A percentile compares a stretch with the other conserved stretches of the same genome.
phyloP scores from a whole-genome alignment of 1,140 invertebrate species.

The Cydia strobilella region DNA sequence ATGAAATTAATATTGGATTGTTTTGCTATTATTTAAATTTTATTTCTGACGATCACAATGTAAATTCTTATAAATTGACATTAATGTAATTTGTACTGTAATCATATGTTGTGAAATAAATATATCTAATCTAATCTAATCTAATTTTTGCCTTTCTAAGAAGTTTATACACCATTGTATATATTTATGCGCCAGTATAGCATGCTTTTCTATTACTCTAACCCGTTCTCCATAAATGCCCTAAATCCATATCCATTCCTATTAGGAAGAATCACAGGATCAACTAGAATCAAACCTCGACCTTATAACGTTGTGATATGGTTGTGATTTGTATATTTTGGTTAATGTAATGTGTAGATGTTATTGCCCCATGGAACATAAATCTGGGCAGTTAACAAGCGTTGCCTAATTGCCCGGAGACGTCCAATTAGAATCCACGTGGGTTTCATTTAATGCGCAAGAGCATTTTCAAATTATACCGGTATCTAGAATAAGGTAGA shows the following conservation, averaged over 20 bases:
- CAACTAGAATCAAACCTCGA: neutral
- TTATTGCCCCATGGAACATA: neutral
- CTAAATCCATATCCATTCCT: neutral
- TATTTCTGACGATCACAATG: too few species aligned
- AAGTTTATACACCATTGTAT: too few species aligned
- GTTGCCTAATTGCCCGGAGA: slow-evolving; percentile 5
- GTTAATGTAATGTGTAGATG: neutral
- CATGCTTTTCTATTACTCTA: neutral
- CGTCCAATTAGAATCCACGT: slow-evolving; percentile 9
- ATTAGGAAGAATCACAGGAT: neutral
- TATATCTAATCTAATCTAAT: too few species aligned
- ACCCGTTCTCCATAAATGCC: neutral
- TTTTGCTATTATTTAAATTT: too few species aligned
- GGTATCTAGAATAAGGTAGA: neutral
- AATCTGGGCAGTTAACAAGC: slow-evolving; percentile 13
- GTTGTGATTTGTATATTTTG: neutral
- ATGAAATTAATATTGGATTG: too few species aligned
- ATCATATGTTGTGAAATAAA: too few species aligned
- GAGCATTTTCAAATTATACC: neutral
- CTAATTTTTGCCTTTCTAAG: too few species aligned
- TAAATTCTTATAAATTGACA: too few species aligned
- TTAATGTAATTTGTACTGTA: too few species aligned
- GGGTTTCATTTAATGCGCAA: neutral
- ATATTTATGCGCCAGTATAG: neutral
- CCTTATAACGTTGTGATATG: neutral